A percentile compares a stretch with the other conserved stretches of the same genome.
Evolutionary conservation across 2,888 invertebrate genomes (phyloP).

Genomic region (Globia sparganii): DNA sequence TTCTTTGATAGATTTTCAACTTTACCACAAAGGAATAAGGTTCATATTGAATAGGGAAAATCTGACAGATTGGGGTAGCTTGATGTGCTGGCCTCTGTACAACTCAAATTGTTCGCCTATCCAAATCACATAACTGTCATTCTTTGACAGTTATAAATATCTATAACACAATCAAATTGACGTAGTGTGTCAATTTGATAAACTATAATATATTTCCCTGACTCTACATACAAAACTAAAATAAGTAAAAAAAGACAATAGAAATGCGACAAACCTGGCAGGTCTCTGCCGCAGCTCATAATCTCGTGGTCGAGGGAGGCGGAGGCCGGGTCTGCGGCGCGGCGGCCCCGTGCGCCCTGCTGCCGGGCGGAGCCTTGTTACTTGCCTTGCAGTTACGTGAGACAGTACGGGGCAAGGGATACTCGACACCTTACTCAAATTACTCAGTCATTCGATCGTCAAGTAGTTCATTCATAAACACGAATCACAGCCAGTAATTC

Average conservation of each 20-base stretch:
- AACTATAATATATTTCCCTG: background rate
- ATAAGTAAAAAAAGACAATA: background rate
- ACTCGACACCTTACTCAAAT: background rate
- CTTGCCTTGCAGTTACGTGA: slow-evolving; percentile 70
- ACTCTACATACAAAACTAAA: background rate
- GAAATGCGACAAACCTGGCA: slow-evolving; percentile 74
- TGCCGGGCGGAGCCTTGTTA: slow-evolving; percentile 76
- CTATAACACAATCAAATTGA: background rate
- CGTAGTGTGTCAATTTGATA: background rate
- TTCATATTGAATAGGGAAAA: too few species aligned
- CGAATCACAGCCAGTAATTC: background rate
- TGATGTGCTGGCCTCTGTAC: too few species aligned
- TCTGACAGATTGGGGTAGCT: too few species aligned
- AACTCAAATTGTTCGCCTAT: background rate
- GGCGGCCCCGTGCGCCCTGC: slow-evolving; percentile 78
- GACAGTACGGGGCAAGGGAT: background rate
- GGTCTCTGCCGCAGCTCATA: slow-evolving; percentile 86
- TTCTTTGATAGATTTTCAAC: too few species aligned
- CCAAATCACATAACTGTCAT: background rate
- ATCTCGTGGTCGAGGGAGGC: slow-evolving; percentile 89
- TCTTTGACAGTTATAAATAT: background rate
- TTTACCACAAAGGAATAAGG: too few species aligned
- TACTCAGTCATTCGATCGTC: slow-evolving; percentile 5
- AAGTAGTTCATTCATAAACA: background rate
- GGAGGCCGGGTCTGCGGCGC: slow-evolving; percentile 84